Evolutionary conservation across 2,113 vertebrate genomes (phyloP).

Genomic region (Cephalopterus ornatus): DNA sequence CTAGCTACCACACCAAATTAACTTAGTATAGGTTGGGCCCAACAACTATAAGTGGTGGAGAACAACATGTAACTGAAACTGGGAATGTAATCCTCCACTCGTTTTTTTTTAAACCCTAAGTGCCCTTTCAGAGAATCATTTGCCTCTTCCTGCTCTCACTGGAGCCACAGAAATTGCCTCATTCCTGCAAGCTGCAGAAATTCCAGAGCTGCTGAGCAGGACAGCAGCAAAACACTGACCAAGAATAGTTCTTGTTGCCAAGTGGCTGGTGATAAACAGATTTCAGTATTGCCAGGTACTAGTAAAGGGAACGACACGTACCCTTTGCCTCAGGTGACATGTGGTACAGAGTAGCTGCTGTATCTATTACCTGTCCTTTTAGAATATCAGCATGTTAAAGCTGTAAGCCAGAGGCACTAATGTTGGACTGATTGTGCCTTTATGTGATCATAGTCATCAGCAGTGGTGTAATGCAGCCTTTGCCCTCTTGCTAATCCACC

Average conservation of each 20-base stretch:
- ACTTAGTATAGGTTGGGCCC: neutral
- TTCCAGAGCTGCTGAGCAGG: neutral
- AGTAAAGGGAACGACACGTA: neutral
- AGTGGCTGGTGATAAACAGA: constrained; percentile 4
- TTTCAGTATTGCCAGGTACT: neutral
- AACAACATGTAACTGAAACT: neutral
- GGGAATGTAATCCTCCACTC: neutral
- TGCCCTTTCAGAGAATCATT: neutral
- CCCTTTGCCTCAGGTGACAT: neutral
- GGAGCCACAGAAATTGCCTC: neutral
- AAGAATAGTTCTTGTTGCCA: neutral
- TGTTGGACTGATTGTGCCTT: neutral
- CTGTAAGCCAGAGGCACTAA: neutral
- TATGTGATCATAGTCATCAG: neutral
- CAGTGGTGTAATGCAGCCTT: neutral
- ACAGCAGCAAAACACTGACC: neutral
- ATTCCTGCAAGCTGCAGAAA: neutral
- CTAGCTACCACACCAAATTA: neutral
- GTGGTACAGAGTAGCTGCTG: neutral
- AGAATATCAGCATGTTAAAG: neutral
- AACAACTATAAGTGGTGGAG: neutral
- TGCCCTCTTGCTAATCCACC: neutral
- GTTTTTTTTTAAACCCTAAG: neutral
- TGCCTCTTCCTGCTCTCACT: neutral
- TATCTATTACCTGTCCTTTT: neutral